phyloP scores from a whole-genome alignment of 2,888 invertebrate genomes.

The Diaprepes abbreviatus region DNA sequence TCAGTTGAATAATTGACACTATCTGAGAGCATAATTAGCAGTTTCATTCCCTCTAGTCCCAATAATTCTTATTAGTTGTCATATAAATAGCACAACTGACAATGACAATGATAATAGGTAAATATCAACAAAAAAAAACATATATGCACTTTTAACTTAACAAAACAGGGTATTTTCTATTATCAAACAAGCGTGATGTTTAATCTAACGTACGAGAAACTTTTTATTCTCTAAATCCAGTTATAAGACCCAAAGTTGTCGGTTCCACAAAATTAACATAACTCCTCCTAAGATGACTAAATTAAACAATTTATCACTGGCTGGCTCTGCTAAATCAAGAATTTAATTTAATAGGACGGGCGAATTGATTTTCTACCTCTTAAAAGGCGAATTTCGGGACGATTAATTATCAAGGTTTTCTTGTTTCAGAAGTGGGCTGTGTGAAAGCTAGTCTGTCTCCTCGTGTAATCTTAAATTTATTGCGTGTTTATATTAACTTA shows the following conservation, averaged over 20 bases:
- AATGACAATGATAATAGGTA: too few relatives aligned
- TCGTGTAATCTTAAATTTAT: slow-evolving; percentile 6
- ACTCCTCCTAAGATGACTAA: slow-evolving; percentile 25
- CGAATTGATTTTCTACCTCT: slow-evolving; percentile 29
- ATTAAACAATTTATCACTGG: slow-evolving; percentile 27
- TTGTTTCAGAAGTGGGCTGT: slow-evolving; percentile 16
- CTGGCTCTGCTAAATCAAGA: slow-evolving; percentile 16
- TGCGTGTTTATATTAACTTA: slow-evolving; percentile 1
- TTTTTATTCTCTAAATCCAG: background rate
- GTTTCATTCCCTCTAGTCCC: too few relatives aligned
- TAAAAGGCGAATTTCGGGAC: slow-evolving; percentile 17
- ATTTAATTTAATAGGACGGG: slow-evolving; percentile 25
- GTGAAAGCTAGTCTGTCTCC: background rate
- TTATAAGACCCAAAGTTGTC: background rate
- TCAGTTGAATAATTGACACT: too few relatives aligned
- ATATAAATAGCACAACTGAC: too few relatives aligned
- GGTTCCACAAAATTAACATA: slow-evolving; percentile 13
- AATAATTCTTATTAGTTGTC: too few relatives aligned
- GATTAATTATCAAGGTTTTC: slow-evolving; percentile 20
- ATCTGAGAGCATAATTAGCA: too few relatives aligned
- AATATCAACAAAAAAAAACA: too few relatives aligned
- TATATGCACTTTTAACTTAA: too few relatives aligned
- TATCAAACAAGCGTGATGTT: too few relatives aligned
- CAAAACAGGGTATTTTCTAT: too few relatives aligned
- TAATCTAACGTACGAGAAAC: too few relatives aligned